Base-by-base conservation (phyloP, 2,888 invertebrate genomes). In the Esperia sulphurella region DNA sequence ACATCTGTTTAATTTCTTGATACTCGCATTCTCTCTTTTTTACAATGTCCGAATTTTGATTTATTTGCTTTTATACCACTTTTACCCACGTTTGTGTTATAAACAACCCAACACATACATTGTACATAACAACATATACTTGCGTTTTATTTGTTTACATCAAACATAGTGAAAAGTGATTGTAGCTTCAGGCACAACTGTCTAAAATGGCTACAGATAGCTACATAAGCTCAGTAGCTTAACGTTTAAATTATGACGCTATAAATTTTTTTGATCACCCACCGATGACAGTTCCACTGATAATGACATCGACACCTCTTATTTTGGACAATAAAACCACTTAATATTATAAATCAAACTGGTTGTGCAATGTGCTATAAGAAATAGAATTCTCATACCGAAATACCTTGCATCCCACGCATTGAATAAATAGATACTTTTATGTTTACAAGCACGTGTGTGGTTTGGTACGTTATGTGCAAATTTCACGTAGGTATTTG, bases 191-290 rank as follows among this genome's bases (percentile, higher is more conserved):
- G 33, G 8, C 33, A 6, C 9, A 33, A 10, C 33, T 33, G 8
- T 10, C 8, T 6, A 6, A 10, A 33, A 33, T 10, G 3, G 7
- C 8, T 33, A 10, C 7, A 33, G 33, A 33, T 48, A 44, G 48
- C 14, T 28, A 40, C 2, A 21, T 21, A 45, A 49, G 45, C 35
- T 40, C 49, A 35, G 49, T 46, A 14, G 49, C 46, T 10, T 33
- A 21, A 12, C 50, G 51, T 55, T 58, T 62, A 57, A 59, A 58
- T 46, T 46, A 50, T 52, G 54, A 43, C 3, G 54, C 45, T 48
- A 62, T 68, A 69, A 68, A 71, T 65, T 64, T 61, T 54, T 45
- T 48, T 50, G 57, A 61, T 57, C 52, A 60, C 51, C 49, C 40
- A 35, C 13, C 31, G 61, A 45, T 59, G 66, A 70, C 68, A 70